Percentiles rank a stretch among this genome's conserved stretches.
Conservation (phyloP, 2,113 vertebrate genomes). For the Cisticola juncidis region DNA sequence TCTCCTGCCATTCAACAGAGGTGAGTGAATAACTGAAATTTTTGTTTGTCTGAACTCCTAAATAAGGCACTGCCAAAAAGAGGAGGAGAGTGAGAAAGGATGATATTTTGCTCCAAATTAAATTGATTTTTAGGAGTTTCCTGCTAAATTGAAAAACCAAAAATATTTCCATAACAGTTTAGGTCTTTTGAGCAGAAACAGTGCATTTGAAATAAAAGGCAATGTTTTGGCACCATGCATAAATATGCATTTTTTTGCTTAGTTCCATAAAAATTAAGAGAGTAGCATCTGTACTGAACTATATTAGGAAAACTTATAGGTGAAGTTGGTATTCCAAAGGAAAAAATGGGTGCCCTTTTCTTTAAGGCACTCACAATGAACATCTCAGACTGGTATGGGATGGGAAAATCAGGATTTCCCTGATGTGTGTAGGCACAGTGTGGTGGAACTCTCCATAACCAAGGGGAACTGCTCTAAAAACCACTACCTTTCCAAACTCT, state of each 20-base stretch:
- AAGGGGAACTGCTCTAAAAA: neutral
- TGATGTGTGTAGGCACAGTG: neutral
- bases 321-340: neutral
- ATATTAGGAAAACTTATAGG: neutral
- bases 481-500: neutral
- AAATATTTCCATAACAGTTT: neutral
- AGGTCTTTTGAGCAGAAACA: neutral
- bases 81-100: neutral
- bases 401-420: neutral
- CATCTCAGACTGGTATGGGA: accelerated
- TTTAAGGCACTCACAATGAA: neutral
- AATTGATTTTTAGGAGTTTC: neutral
- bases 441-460: neutral
- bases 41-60: neutral
- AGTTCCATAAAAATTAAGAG: neutral
- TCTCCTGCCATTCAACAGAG: neutral
- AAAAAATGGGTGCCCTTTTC: neutral
- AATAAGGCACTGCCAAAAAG: neutral
- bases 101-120: neutral
- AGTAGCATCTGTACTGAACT: neutral
- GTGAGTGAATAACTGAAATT: neutral
- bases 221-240: neutral
- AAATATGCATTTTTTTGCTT: neutral
- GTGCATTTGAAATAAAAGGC: neutral
- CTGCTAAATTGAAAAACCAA: neutral